Evolutionary conservation across 2,797 vertebrate genomes (phyloP).

Genomic region (Anisognathus igniventris): DNA sequence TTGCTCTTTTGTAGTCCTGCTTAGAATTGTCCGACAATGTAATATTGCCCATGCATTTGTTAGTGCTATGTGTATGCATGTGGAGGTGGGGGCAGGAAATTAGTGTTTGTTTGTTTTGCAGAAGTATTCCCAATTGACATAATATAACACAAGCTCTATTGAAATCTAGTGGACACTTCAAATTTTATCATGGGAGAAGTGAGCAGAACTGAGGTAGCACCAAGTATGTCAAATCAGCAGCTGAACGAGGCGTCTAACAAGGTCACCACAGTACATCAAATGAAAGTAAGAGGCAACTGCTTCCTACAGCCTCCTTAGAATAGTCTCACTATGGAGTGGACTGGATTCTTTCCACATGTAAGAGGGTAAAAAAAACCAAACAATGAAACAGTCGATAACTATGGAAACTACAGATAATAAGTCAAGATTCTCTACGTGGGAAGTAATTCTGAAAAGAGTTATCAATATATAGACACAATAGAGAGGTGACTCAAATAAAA

Average conservation of each 20-base stretch:
- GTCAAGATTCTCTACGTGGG: not conserved
- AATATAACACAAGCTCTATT: not conserved
- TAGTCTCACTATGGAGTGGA: not conserved
- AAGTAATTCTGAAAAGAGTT: not conserved
- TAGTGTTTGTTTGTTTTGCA: not conserved
- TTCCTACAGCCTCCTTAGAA: not conserved
- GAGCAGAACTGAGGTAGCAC: not conserved
- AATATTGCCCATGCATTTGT: not conserved
- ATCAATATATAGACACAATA: not conserved
- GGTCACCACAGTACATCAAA: not conserved
- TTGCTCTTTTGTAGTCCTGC: not conserved
- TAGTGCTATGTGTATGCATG: not conserved
- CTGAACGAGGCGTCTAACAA: not conserved
- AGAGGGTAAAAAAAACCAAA: not conserved
- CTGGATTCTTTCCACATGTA: not conserved
- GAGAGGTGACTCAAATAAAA: not conserved
- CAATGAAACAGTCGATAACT: not conserved
- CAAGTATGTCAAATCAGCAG: not conserved
- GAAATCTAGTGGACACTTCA: not conserved
- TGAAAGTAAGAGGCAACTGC: not conserved
- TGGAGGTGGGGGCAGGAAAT: not conserved
- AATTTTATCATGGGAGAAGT: not conserved
- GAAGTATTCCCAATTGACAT: not conserved
- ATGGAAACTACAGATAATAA: not conserved
- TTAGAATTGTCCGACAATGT: not conserved